phyloP scores from a whole-genome alignment of 92 coral and sea anemone genomes.

The Pocillopora grandis region DNA sequence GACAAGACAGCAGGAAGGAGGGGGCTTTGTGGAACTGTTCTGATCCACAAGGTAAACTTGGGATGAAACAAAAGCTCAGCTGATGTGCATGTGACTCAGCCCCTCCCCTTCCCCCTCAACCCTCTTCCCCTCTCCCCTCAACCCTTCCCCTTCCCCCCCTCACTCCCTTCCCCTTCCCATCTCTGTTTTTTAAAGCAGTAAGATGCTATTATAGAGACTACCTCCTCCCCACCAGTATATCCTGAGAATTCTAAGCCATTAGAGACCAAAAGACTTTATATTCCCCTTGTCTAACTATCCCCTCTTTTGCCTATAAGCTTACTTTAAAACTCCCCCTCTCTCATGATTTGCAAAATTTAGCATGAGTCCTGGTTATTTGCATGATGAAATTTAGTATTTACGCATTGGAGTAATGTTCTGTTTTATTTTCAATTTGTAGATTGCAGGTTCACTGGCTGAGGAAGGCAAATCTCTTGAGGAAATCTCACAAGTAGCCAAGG shows the following conservation, averaged over 20 bases:
- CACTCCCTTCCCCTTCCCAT: too few species aligned
- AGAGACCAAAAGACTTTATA: background rate
- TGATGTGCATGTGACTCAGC: background rate
- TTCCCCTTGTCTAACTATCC: background rate
- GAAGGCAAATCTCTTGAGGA: constrained; percentile 85
- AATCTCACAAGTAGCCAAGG: constrained; percentile 62
- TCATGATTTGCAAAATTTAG: too few species aligned
- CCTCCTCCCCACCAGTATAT: too few species aligned
- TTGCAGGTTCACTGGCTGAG: constrained; percentile 97
- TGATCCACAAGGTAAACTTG: constrained; percentile 85
- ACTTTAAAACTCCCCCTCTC: too few species aligned
- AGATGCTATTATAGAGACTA: too few species aligned
- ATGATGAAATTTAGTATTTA: too few species aligned
- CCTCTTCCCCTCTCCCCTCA: background rate
- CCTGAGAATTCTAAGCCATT: too few species aligned
- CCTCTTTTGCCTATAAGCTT: too few species aligned
- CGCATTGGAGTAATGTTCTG: too few species aligned
- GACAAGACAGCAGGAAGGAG: constrained; percentile 98
- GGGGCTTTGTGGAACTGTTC: constrained; percentile 96
- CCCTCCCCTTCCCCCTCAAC: background rate
- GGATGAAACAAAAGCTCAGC: background rate
- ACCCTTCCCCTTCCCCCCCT: background rate
- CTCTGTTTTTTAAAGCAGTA: too few species aligned
- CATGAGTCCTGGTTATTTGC: too few species aligned
- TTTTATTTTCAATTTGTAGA: constrained; percentile 36